Evolutionary conservation across 1,140 invertebrate species (phyloP), one percentile per base, ranked within the genome.

Genomic region (Planococcus citri): DNA sequence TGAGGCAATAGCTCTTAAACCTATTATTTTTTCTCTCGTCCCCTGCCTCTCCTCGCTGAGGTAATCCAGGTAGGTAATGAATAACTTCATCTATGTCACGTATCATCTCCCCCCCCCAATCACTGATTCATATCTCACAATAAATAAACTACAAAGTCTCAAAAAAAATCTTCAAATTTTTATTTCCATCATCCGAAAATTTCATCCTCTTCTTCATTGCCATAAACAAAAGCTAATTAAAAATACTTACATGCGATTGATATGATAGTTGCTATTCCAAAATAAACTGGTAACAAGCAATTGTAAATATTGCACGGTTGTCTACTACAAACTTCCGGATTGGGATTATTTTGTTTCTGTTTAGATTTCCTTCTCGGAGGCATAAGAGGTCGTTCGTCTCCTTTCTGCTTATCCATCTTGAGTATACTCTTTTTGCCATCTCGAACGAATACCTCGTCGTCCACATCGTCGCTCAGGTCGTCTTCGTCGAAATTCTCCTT

Each of bases 381-480:
- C 87, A 90, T 90, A 9, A 90, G 74, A 1, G 87, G 88, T 70
- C 86, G 81, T 76, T 89, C 89, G n/a, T 88, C 82, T 3, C 84
- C 85, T 68, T 84, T 79, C 73, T 88, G 85, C 72, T 87, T 84
- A 73, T 86, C 85, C 71, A 86, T 75, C 73, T 81, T 80, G 70
- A 78, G 82, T 74, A 82, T 84, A 64, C 60, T 25, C 20, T 64
- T 64, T 77, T 83, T 83, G 10, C 86, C 86, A 80, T 88, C 86
- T 72, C 86, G 80, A 72, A 89, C 88, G 74, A 90, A 89, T 17
- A 90, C 88, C 76, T 87, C 86, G 76, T 89, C 88, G 74, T 89
- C 88, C 2, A 88, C 83, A 77, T 89, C 87, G 71, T 77, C 76
- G 71, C 83, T 85, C 20, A 83, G 72, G 74, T 86, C 84, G 58